Base-by-base conservation (phyloP, 1,140 invertebrate species). In the Lordiphosa mommai region DNA sequence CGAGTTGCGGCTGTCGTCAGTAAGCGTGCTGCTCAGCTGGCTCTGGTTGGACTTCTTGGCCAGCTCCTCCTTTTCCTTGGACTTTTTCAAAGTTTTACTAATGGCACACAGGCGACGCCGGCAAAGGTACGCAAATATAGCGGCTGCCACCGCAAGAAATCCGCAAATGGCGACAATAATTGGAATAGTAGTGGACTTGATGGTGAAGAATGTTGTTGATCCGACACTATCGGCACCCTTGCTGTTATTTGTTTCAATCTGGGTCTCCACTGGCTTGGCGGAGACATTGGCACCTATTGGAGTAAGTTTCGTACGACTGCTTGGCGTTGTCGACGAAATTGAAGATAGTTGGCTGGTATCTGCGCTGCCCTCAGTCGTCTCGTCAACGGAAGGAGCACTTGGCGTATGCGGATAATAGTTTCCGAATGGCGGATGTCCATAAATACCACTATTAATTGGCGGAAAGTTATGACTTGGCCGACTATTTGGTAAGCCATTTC, bases 51-150 rank as follows among this genome's bases (percentile, higher is more conserved):
- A 88, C 43, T 88, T 88, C 59, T 87, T 89, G 16, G 93, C 92
- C 88, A 92, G 91, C 72, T 92, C 92, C 46, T 92, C 91, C 76
- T 93, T 92, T 16, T 86, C 80, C 91, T 92, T 61, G 7, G 70
- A 66, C 88, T 89, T 71, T 89, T 91, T 48, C 74, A 88, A 33
- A 73, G 89, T 86, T 47, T 85, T 89, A 43, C 80, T 80, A 52
- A 89, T 77, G 44, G 85, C 70, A 38, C 85, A 88, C 90, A 93
- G 27, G 91, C 90, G 92, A 49, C 91, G 91, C 4, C 91, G 90
- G 53, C 92, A 91, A 1, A 92, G 37, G 43, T 80, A 89, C 56
- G 92, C 90, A 10, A 77, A 44, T 1, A 92, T 87, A 9, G 91
- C 82, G 0, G 90, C 91, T 9, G 92, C 87, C 2, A 90, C 89